Evolutionary conservation across 2,797 vertebrate genomes (phyloP).

Genomic region (Brotogeris chrysoptera): DNA sequence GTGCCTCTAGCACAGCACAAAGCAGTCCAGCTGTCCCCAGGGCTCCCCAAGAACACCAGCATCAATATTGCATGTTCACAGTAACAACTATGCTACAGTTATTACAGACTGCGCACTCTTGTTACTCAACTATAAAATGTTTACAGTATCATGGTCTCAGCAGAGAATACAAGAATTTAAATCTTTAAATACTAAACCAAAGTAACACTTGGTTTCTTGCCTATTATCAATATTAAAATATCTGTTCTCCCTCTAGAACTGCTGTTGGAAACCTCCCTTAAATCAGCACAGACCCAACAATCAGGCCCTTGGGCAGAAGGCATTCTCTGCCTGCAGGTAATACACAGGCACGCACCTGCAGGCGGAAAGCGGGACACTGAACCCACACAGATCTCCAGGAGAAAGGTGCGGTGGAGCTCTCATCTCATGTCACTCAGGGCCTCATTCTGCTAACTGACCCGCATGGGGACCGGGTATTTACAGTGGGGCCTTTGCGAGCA

Average conservation of each 20-base stretch:
- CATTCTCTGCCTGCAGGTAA: background rate
- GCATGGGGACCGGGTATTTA: fast-evolving
- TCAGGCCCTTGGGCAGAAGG: background rate
- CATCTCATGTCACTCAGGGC: no score
- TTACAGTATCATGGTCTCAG: background rate
- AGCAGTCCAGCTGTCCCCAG: background rate
- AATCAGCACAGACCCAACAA: background rate
- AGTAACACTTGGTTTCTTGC: background rate
- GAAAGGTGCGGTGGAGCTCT: background rate
- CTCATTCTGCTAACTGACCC: background rate
- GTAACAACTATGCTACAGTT: background rate
- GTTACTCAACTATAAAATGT: constrained; percentile 18
- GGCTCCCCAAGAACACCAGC: background rate
- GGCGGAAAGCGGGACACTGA: background rate
- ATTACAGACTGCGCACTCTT: background rate
- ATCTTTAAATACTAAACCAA: constrained; percentile 11
- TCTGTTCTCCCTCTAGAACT: background rate
- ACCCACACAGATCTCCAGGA: background rate
- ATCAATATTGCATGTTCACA: background rate
- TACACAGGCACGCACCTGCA: background rate
- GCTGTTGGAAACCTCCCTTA: background rate
- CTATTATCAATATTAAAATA: background rate
- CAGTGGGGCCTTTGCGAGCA: background rate
- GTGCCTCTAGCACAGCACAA: background rate
- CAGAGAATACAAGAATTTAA: background rate